Evolutionary conservation across 2,888 invertebrate genomes (phyloP).

Genomic region (Oxytorus armatus): DNA sequence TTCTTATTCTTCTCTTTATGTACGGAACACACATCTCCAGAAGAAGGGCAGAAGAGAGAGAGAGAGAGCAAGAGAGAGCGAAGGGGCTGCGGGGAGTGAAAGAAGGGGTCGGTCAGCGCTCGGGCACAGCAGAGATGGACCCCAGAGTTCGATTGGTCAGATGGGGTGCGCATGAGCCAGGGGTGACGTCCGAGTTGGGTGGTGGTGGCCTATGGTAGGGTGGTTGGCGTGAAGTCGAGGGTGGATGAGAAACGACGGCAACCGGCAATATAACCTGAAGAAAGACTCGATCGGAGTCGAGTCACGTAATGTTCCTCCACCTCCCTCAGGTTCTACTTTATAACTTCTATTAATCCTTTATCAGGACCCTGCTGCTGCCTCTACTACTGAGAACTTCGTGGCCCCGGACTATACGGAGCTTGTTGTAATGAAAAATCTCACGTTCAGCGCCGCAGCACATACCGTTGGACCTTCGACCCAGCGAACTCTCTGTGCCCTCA

Average conservation of each 20-base stretch:
- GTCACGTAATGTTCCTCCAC: conserved; percentile 84
- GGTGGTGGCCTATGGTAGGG: conserved; percentile 69
- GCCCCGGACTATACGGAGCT: conserved; percentile 65
- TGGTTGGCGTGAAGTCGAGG: conserved; percentile 68
- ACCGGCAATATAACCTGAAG: conserved; percentile 84
- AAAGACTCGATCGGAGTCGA: conserved; percentile 84
- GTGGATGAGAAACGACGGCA: conserved; percentile 84
- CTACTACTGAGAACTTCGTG: conserved; percentile 64
- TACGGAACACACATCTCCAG: conserved; percentile 64
- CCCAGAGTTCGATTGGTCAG: conserved; percentile 84
- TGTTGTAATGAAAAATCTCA: conserved; percentile 74
- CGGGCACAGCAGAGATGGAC: conserved; percentile 81
- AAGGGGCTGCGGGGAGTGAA: conserved; percentile 56
- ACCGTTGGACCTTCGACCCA: conserved; percentile 68
- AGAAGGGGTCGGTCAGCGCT: conserved; percentile 81
- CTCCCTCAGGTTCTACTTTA: conserved; percentile 84
- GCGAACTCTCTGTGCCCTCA: conserved; percentile 42
- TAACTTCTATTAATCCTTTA: conserved; percentile 85
- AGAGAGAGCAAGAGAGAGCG: conserved; percentile 38
- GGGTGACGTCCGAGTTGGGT: conserved; percentile 73
- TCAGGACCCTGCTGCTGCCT: conserved; percentile 67
- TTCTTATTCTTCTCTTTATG: conserved; percentile 67
- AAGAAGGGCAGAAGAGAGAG: conserved; percentile 54
- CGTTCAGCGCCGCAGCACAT: conserved; percentile 68
- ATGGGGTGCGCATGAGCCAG: conserved; percentile 83